phyloP scores from a whole-genome alignment of 2,888 invertebrate species.

The Bimastos eiseni region DNA sequence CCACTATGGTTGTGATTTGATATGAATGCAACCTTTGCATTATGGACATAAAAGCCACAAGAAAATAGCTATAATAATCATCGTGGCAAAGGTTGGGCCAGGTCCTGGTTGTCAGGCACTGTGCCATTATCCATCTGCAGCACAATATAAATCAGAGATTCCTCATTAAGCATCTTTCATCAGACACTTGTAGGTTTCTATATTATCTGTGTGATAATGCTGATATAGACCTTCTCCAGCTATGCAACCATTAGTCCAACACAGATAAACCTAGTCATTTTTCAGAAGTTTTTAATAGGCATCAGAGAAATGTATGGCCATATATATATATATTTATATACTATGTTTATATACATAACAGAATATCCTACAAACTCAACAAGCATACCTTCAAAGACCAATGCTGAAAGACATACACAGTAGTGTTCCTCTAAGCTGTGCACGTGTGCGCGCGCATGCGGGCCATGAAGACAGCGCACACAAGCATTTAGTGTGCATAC shows the following conservation, averaged over 20 bases:
- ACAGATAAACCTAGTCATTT: background rate
- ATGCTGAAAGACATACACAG: background rate
- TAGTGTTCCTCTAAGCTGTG: no score
- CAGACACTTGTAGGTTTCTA: background rate
- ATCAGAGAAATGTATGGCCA: background rate
- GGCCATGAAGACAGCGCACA: no score
- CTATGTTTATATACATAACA: background rate
- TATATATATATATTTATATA: background rate
- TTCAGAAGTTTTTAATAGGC: background rate
- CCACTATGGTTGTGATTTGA: background rate
- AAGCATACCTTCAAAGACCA: background rate
- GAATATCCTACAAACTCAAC: background rate
- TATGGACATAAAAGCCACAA: background rate
- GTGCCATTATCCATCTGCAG: background rate
- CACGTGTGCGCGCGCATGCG: no score
- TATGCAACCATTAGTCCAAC: background rate
- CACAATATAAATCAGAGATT: conserved; percentile 13
- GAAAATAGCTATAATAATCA: background rate
- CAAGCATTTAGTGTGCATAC: no score
- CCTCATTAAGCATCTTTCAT: background rate
- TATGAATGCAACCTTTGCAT: background rate
- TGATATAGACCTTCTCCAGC: background rate
- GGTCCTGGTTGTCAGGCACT: background rate
- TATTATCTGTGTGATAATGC: background rate
- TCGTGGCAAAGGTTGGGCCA: background rate